phyloP scores from a whole-genome alignment of 2,888 invertebrate species.

The Tethea ocularis region DNA sequence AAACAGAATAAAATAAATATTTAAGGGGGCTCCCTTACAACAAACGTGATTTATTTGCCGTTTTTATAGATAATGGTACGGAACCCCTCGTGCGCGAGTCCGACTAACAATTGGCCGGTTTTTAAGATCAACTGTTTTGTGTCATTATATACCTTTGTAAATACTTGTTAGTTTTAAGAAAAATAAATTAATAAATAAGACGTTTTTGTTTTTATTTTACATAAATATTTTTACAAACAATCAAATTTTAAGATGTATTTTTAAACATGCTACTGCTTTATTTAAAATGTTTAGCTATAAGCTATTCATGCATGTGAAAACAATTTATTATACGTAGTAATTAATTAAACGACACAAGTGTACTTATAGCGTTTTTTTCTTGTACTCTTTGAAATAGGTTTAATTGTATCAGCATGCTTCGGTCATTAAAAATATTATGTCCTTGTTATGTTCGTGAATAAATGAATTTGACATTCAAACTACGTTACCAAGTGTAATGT shows the following conservation, averaged over 20 bases:
- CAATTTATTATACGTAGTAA: not conserved
- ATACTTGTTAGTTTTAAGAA: no score
- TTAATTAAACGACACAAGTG: slow-evolving; percentile 3
- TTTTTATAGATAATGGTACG: no score
- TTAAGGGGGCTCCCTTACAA: no score
- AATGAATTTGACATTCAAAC: not conserved
- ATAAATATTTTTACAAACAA: not conserved
- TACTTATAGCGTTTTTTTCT: not conserved
- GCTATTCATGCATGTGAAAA: not conserved
- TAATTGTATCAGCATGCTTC: slow-evolving; percentile 6
- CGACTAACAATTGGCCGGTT: no score
- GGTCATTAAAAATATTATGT: not conserved
- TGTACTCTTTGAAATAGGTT: not conserved
- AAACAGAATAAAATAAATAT: no score
- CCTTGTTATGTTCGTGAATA: not conserved
- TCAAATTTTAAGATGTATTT: not conserved
- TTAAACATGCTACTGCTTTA: not conserved
- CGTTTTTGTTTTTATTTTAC: not conserved
- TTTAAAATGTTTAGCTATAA: not conserved
- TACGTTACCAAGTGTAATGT: not conserved
- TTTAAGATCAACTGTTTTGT: no score
- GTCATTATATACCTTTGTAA: no score
- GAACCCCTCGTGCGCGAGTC: no score
- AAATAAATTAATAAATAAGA: no score
- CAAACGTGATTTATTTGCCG: no score